Evolutionary conservation across 2,888 invertebrate genomes (phyloP).

Genomic region (Sicus ferrugineus): DNA sequence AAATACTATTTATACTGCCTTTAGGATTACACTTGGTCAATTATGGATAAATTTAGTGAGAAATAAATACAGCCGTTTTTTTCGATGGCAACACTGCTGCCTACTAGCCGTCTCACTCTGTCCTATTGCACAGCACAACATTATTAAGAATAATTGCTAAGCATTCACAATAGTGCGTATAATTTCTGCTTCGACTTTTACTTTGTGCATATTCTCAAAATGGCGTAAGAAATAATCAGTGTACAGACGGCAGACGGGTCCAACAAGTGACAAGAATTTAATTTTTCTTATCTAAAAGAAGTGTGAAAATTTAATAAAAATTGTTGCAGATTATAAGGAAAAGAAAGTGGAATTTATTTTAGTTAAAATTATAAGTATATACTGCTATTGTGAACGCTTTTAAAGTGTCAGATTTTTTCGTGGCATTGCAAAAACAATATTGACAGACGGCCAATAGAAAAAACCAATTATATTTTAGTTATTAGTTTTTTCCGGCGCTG

Average conservation of each 20-base stretch:
- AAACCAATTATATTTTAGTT: background rate
- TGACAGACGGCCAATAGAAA: conserved; percentile 22
- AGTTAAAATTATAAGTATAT: conserved; percentile 19
- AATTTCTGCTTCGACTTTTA: conserved; percentile 37
- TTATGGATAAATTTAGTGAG: too few species aligned
- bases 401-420: conserved; percentile 22
- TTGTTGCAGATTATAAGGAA: background rate
- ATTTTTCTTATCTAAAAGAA: background rate
- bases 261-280: background rate
- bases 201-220: conserved; percentile 36
- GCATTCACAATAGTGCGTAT: conserved; percentile 29
- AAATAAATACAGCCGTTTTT: too few species aligned
- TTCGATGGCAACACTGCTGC: too few species aligned
- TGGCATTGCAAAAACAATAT: conserved; percentile 18
- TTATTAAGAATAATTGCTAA: background rate
- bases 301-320: background rate
- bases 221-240: conserved; percentile 37
- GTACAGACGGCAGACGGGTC: conserved; percentile 32
- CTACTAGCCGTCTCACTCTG: conserved; percentile 9
- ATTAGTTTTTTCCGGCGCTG: conserved; percentile 6
- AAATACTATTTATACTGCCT: too few species aligned
- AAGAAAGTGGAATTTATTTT: background rate
- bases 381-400: conserved; percentile 26
- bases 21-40: too few species aligned
- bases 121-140: too few species aligned